Evolutionary conservation across 2,113 vertebrate species (phyloP).

Genomic region (Chinchilla lanigera): DNA sequence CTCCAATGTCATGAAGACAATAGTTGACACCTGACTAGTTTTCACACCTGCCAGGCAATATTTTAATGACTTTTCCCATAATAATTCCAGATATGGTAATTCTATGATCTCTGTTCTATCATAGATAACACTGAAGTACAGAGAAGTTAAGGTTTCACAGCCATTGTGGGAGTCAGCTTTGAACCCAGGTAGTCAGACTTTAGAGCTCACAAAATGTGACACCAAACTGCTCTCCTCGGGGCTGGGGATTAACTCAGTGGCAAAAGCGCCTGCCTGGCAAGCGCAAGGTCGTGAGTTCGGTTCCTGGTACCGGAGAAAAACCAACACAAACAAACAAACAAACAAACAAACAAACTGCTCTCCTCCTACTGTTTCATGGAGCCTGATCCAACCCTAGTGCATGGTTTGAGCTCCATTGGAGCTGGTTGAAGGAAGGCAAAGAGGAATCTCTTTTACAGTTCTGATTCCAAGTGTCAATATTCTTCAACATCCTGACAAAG

Average conservation of each 20-base stretch:
- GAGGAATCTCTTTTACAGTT: background rate
- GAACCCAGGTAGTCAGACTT: background rate
- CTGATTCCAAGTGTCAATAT: background rate
- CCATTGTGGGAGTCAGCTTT: background rate
- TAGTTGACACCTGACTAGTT: background rate
- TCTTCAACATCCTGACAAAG: background rate
- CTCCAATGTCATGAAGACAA: background rate
- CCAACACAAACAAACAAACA: too few relatives aligned
- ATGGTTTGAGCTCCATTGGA: background rate
- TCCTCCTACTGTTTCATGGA: background rate
- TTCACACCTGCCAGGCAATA: background rate
- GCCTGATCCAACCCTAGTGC: background rate
- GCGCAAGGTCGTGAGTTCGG: too few relatives aligned
- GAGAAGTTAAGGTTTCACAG: background rate
- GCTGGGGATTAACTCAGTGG: too few relatives aligned
- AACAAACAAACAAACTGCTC: too few relatives aligned
- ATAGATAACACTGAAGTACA: background rate
- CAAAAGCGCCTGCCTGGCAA: too few relatives aligned
- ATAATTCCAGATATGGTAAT: background rate
- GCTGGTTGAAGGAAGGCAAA: background rate
- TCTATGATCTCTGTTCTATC: background rate
- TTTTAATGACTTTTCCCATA: background rate
- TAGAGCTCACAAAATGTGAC: background rate
- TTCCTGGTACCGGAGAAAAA: too few relatives aligned
- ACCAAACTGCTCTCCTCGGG: background rate